Evolutionary conservation across 1,140 invertebrate species (phyloP).

Genomic region (Drosophila leontia): DNA sequence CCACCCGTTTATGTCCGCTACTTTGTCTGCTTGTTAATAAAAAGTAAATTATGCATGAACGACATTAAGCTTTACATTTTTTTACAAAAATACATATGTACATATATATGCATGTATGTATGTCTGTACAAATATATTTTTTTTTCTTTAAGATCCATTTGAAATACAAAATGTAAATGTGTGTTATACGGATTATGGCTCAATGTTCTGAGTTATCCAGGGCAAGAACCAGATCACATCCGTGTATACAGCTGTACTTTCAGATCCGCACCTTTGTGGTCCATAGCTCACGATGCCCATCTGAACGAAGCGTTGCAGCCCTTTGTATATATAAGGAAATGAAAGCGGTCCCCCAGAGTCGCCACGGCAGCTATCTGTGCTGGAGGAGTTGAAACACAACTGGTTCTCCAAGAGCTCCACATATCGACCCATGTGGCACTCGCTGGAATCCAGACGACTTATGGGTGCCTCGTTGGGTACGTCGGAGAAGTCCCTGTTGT

Average conservation of each 20-base stretch:
- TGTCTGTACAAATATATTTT: too few relatives aligned
- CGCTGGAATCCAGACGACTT: not conserved
- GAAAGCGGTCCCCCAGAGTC: not conserved
- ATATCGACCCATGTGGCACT: not conserved
- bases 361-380: not conserved
- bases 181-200: not conserved
- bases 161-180: not conserved
- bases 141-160: not conserved
- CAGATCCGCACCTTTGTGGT: not conserved
- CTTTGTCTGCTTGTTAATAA: too few relatives aligned
- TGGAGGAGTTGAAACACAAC: not conserved
- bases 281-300: not conserved
- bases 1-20: too few relatives aligned
- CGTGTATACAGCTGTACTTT: not conserved
- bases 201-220: not conserved
- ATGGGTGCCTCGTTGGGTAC: not conserved
- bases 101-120: too few relatives aligned
- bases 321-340: not conserved
- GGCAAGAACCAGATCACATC: not conserved
- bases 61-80: too few relatives aligned
- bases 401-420: not conserved
- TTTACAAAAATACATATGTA: too few relatives aligned
- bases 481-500: not conserved
- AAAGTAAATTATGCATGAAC: too few relatives aligned
- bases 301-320: not conserved